Conservation (phyloP, 2,113 vertebrate species). For the Tylochromis polylepis region DNA sequence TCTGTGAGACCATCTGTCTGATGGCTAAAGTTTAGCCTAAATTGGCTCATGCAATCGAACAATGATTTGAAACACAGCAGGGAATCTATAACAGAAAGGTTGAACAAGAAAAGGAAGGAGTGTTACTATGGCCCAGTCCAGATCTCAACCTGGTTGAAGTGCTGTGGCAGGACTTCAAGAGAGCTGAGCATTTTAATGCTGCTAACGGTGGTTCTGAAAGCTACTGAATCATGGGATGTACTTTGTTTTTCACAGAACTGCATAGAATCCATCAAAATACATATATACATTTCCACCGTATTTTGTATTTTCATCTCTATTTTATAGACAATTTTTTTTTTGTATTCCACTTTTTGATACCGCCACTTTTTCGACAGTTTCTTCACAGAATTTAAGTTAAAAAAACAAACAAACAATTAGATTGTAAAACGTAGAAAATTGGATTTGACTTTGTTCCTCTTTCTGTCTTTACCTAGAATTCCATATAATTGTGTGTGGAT, state of each 20-base stretch:
- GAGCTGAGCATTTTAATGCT: no score
- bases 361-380: neutral
- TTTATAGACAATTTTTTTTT: neutral
- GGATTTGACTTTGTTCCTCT: neutral
- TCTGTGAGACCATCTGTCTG: no score
- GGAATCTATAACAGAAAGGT: neutral
- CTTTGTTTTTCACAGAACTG: neutral
- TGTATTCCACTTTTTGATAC: neutral
- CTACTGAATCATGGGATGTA: neutral
- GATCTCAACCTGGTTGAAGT: neutral
- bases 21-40: no score
- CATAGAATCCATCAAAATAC: neutral
- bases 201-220: neutral
- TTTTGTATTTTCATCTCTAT: neutral
- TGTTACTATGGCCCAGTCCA: no score
- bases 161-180: no score
- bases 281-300: no score
- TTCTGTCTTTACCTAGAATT: constrained; percentile 76
- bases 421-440: neutral
- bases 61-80: neutral
- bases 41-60: no score
- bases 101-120: neutral
- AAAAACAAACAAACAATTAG: fast-evolving
- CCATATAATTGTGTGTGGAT: constrained; percentile 94
- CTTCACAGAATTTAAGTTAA: neutral